Percentiles rank a stretch among this genome's conserved stretches.
Evolutionary conservation across 2,113 vertebrate genomes (phyloP).

Genomic region (Phalacrocorax carbo): DNA sequence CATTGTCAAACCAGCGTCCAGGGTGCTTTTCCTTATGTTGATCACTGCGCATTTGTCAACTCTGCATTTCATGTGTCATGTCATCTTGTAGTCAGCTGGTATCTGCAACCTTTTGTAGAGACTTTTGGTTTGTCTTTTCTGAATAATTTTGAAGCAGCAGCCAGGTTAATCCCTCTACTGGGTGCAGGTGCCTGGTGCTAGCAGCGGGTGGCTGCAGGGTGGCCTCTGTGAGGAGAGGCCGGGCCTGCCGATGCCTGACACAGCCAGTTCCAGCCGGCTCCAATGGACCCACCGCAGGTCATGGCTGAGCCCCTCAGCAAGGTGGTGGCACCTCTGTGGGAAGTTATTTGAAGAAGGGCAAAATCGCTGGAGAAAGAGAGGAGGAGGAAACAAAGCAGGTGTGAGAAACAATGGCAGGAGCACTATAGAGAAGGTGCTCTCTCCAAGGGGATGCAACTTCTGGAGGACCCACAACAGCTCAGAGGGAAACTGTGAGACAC

Average conservation of each 20-base stretch:
- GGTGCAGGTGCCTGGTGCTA: neutral
- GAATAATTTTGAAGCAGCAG: neutral
- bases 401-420: neutral
- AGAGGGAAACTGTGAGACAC: accelerated
- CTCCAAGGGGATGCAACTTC: neutral
- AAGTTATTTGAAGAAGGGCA: neutral
- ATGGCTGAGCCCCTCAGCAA: neutral
- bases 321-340: neutral
- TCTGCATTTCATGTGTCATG: neutral
- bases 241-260: accelerated
- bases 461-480: neutral
- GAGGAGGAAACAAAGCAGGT: neutral
- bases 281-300: accelerated
- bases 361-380: neutral
- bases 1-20: neutral
- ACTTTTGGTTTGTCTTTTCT: neutral
- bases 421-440: neutral
- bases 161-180: neutral
- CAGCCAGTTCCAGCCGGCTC: accelerated
- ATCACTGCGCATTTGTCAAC: neutral
- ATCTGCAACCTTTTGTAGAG: neutral
- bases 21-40: neutral
- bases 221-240: accelerated
- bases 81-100: neutral
- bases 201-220: accelerated